phyloP scores from a whole-genome alignment of 2,113 vertebrate genomes.

The Opisthocomus hoazin region DNA sequence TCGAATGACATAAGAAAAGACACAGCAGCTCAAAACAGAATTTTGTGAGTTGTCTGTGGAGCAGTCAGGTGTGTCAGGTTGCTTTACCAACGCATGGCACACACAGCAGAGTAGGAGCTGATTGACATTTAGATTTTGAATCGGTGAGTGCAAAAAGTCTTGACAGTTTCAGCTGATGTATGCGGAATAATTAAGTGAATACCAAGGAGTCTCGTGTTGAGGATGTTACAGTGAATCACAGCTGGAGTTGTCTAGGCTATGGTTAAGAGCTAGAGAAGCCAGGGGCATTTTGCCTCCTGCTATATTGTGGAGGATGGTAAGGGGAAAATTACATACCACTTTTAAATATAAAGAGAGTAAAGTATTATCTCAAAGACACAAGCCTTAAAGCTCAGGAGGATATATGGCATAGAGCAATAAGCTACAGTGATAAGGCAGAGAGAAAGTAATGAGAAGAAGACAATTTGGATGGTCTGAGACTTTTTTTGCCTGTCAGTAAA shows the following conservation, averaged over 20 bases:
- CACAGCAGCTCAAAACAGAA: not conserved
- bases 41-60: not conserved
- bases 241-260: not conserved
- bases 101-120: not conserved
- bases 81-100: accelerated
- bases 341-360: not conserved
- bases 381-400: not conserved
- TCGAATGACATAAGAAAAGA: not conserved
- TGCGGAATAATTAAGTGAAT: accelerated
- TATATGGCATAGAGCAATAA: not conserved
- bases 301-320: not conserved
- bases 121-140: not conserved
- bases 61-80: not conserved
- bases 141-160: not conserved
- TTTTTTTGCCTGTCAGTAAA: not conserved
- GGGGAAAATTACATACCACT: not conserved
- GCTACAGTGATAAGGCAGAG: not conserved
- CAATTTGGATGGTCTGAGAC: not conserved
- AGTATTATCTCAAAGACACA: not conserved
- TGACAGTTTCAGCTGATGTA: not conserved
- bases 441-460: not conserved
- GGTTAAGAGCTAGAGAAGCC: not conserved
- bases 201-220: not conserved
- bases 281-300: not conserved
- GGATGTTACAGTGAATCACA: not conserved